Conservation (phyloP, 1,140 invertebrate species). For the Sycophila sp. region DNA sequence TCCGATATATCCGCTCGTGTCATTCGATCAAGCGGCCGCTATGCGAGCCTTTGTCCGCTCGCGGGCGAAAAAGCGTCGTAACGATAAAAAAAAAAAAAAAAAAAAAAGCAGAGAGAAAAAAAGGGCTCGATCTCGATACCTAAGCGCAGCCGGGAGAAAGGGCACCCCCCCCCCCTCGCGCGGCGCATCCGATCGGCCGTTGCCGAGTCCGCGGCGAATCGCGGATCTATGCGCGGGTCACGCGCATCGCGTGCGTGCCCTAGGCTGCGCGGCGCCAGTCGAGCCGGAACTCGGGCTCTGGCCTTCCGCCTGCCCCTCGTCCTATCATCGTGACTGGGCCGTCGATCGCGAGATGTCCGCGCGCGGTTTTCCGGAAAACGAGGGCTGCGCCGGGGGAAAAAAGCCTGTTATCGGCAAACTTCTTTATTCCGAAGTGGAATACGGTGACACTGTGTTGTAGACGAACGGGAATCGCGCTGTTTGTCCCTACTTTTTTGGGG, state of each 20-base stretch:
- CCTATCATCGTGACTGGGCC: slow-evolving; percentile 6
- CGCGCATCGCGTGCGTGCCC: slow-evolving; percentile 43
- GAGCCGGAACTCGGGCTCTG: slow-evolving; percentile 1
- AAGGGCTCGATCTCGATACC: slow-evolving; percentile 40
- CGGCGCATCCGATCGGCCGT: too few species aligned
- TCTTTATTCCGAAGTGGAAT: too few species aligned
- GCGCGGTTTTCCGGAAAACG: too few species aligned
- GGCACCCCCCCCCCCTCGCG: neutral
- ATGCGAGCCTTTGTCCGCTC: slow-evolving; percentile 10
- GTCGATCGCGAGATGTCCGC: too few species aligned
- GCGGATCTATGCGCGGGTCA: slow-evolving; percentile 35
- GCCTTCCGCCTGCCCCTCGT: neutral
- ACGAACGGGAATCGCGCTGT: too few species aligned
- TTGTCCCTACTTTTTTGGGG: too few species aligned
- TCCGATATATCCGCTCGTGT: neutral
- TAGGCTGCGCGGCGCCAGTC: neutral
- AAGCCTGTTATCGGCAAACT: too few species aligned
- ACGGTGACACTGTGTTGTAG: too few species aligned
- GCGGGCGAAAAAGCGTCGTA: neutral
- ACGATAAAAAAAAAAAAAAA: neutral
- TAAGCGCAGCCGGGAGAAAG: neutral
- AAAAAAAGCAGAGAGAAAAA: too few species aligned
- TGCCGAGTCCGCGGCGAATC: slow-evolving; percentile 41
- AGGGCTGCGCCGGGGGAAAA: too few species aligned
- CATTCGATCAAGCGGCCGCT: neutral